These are phyloP conservation scores for Asobara japonica DNA, from an alignment of 1,140 invertebrate genomes.

Conservation along the genomic window DNA sequence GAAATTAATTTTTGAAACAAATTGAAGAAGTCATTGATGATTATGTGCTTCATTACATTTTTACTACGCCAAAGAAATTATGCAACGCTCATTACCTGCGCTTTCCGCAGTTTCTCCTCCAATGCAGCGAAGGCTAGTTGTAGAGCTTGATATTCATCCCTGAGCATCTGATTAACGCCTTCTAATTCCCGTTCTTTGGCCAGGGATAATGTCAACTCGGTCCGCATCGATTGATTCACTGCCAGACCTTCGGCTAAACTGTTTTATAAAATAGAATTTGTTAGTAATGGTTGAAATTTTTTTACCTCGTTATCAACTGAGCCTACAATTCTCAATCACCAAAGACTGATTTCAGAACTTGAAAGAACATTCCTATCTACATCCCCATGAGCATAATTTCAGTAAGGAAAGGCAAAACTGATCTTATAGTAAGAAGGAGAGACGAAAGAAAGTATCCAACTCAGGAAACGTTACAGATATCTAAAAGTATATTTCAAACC, in stretches of 20 bases:
- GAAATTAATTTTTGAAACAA: no score
- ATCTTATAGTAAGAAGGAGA: no score
- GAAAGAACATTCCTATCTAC: no score
- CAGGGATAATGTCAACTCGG: conserved; percentile 74
- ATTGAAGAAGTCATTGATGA: no score
- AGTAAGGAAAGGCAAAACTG: no score
- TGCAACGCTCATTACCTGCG: conserved; percentile 71
- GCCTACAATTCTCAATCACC: no score
- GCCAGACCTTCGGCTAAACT: conserved; percentile 80
- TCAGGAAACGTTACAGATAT: background rate
- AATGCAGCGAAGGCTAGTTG: conserved; percentile 89
- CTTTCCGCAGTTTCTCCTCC: conserved; percentile 89
- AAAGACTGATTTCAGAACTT: no score
- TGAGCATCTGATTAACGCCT: conserved; percentile 84
- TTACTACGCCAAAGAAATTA: background rate
- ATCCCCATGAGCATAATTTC: no score
- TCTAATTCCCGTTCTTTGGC: conserved; percentile 77
- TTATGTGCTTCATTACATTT: background rate
- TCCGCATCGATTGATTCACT: conserved; percentile 72
- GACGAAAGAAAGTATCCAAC: conserved; percentile 28
- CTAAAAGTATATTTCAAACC: no score
- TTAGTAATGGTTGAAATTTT: background rate
- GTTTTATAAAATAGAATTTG: conserved; percentile 36
- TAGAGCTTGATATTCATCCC: conserved; percentile 94
- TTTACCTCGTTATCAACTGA: no score